Evolutionary conservation across 2,113 vertebrate genomes (phyloP).

Genomic region (Lichenostomus cassidix): DNA sequence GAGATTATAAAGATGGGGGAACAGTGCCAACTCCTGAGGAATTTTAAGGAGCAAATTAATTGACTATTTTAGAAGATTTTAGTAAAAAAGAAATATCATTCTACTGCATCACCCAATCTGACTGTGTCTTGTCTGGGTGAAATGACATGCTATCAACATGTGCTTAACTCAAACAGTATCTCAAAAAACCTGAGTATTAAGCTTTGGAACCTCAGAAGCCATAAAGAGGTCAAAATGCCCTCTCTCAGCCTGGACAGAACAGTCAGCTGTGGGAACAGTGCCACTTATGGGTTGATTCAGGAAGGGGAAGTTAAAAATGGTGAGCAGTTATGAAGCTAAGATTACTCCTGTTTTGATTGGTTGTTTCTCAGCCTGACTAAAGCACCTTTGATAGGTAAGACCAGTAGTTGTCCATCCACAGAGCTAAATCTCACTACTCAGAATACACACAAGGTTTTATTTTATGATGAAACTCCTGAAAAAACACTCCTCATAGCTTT

Average conservation of each 20-base stretch:
- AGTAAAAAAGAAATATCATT: neutral
- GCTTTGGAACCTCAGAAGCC: neutral
- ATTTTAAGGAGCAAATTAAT: neutral
- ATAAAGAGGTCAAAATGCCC: neutral
- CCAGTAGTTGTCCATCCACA: neutral
- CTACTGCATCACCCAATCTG: neutral
- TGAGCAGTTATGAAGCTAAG: neutral
- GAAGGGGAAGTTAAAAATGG: neutral
- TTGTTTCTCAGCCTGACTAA: neutral
- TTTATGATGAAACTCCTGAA: neutral
- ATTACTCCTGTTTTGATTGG: neutral
- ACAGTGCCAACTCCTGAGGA: neutral
- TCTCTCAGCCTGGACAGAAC: neutral
- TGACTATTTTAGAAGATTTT: neutral
- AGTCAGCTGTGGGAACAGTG: accelerated
- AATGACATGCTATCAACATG: accelerated
- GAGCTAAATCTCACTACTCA: neutral
- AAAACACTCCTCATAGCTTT: neutral
- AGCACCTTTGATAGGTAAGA: neutral
- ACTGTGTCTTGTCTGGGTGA: neutral
- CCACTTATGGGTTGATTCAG: neutral
- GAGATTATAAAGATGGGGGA: neutral
- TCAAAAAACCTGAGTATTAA: neutral
- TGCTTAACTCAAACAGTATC: neutral
- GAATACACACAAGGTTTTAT: neutral